phyloP scores from a whole-genome alignment of 23 tunicate genomes.

The Aplidium turbinatum region DNA sequence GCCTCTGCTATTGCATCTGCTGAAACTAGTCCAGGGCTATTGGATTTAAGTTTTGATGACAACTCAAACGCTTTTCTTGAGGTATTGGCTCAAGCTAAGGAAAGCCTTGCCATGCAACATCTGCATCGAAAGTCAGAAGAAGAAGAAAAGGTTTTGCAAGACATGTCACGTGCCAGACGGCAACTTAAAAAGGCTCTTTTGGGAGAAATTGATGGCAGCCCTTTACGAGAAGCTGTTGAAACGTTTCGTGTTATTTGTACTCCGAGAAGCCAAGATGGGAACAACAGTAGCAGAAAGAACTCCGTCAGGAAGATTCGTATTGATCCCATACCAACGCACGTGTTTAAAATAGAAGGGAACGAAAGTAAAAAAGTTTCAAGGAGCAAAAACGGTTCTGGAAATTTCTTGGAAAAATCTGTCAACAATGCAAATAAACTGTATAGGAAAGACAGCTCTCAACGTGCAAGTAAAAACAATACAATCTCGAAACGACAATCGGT shows the following conservation, averaged over 20 bases:
- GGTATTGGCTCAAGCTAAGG: slow-evolving; percentile 24
- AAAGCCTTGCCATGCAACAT: slow-evolving; percentile 29
- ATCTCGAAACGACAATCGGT: no score
- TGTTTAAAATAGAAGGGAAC: no score
- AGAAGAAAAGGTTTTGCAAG: slow-evolving; percentile 8
- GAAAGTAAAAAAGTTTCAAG: no score
- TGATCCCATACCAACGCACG: no score
- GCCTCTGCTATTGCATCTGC: slow-evolving; percentile 45
- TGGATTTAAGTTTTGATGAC: slow-evolving; percentile 7
- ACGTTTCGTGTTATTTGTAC: slow-evolving; percentile 42
- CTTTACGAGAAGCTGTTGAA: slow-evolving; percentile 43
- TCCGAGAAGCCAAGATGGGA: no score
- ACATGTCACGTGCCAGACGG: slow-evolving; percentile 35
- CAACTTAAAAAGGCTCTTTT: slow-evolving; percentile 43
- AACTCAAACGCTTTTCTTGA: slow-evolving; percentile 6
- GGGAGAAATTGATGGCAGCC: slow-evolving; percentile 1
- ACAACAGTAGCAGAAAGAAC: no score
- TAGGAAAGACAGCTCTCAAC: not conserved
- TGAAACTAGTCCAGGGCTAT: slow-evolving; percentile 38
- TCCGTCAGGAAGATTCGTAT: no score
- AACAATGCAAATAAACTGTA: not conserved
- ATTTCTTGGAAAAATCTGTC: not conserved
- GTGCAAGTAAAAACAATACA: no score
- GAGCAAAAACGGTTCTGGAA: no score
- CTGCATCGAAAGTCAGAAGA: slow-evolving; percentile 28